Base-by-base conservation (phyloP, 2,113 vertebrate genomes). In the Chlorodrepanis virens region DNA sequence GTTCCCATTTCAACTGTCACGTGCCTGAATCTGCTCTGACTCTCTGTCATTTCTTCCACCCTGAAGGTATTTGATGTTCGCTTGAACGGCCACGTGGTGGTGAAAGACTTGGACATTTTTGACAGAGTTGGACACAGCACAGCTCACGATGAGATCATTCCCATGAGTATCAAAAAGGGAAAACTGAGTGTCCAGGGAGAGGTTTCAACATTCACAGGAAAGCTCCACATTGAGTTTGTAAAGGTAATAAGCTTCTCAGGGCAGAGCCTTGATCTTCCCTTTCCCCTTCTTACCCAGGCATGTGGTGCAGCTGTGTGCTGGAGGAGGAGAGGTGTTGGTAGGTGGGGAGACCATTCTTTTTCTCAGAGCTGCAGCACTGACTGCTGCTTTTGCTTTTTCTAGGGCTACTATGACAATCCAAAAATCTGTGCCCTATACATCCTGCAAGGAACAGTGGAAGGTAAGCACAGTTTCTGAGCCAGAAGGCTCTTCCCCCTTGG, bases 401-500 rank as follows among this genome's bases (percentile, higher is more conserved):
- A 99, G 99, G 99, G 99, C 97, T 99, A 99, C 97, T 99, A 99
- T 93, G 99, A 99, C 98, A 99, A 99, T 98, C 99, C 99, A 1
- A 99, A 99, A 97, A 97, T 99, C 89, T 99, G 99, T 92, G 99
- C 99, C 21, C 98, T 99, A 20, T 99, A 99, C 65, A 98, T 99
- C 79, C 98, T 99, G 98, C 99, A 99, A 91, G 99, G 99, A 94
- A 99, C 98, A 70, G 97, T 98, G 95, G 99, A 99, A 79, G 99
- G 99, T 99, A 97, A 98, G 98, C 96, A 83, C 39, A 25, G 37
- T 42, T 90, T 79, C 72, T 79, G 22, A 70, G 89, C 44, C 80
- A 96, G 91, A 64, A 83, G 40, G 63, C 72, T 68, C 64, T 86
- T 94, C 11, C 82, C n/a, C 7, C 56, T 96, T 95, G 92, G 92